Conservation (phyloP, 2,797 vertebrate species). For the Valencia hispanica region DNA sequence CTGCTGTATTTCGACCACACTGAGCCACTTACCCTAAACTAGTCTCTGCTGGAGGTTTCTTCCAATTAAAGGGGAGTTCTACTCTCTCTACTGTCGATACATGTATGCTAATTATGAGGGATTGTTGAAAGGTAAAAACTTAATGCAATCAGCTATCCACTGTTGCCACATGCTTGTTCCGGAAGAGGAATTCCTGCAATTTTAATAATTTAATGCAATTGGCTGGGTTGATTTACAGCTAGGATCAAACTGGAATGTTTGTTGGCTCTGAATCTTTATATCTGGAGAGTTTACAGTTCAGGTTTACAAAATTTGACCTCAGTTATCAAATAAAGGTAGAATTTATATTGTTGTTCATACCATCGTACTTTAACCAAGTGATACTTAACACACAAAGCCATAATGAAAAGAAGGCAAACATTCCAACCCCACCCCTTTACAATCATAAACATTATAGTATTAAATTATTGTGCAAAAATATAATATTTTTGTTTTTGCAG, state of each 20-base stretch:
- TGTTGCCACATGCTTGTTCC: too few species aligned
- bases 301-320: background rate
- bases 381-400: background rate
- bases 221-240: too few species aligned
- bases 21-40: background rate
- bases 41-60: background rate
- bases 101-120: background rate
- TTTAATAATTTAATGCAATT: too few species aligned
- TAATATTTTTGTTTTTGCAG: conserved; percentile 36
- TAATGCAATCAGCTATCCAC: too few species aligned
- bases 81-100: background rate
- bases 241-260: too few species aligned
- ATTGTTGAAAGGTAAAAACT: too few species aligned
- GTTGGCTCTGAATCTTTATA: too few species aligned
- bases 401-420: background rate
- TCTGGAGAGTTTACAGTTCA: background rate
- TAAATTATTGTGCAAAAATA: conserved; percentile 16
- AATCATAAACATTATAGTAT: conserved; percentile 6
- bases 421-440: conserved; percentile 1
- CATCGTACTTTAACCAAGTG: background rate
- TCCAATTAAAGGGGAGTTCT: background rate
- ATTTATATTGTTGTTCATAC: background rate
- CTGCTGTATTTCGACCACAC: background rate
- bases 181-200: too few species aligned
- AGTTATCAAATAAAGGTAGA: background rate